Conservation (phyloP, 2,113 vertebrate species). For the Dipodomys spectabilis region DNA sequence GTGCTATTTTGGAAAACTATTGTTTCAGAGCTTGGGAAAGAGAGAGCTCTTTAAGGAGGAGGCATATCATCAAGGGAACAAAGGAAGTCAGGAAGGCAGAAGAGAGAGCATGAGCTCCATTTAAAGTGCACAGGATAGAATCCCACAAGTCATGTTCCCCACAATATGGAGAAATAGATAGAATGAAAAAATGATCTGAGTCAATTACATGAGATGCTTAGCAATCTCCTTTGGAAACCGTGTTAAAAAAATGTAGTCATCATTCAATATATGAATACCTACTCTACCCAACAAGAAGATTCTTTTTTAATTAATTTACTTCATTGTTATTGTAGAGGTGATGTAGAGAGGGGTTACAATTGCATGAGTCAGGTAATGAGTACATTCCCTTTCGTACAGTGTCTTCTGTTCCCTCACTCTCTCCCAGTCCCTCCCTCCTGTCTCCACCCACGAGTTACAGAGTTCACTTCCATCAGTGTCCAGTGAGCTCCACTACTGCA, state of each 20-base stretch:
- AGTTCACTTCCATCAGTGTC: no score
- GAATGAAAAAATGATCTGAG: neutral
- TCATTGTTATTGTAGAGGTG: no score
- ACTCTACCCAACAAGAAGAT: neutral
- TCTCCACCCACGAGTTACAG: no score
- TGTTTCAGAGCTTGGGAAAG: neutral
- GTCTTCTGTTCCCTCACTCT: no score
- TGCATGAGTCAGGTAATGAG: no score
- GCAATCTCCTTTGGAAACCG: neutral
- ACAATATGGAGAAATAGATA: neutral
- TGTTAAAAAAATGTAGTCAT: neutral
- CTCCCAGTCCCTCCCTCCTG: no score
- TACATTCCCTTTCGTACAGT: no score
- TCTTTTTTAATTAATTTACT: no score
- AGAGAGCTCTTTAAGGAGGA: neutral
- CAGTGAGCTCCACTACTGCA: no score
- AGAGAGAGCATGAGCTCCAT: neutral
- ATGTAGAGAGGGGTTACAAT: no score
- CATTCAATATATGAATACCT: neutral
- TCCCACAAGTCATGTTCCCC: constrained; percentile 3
- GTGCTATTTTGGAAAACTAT: constrained; percentile 4
- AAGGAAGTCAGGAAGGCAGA: neutral
- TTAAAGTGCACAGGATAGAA: neutral
- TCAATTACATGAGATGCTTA: neutral
- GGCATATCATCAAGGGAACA: neutral